A percentile compares a stretch with the other conserved stretches of the same genome.
These are phyloP conservation scores for Sinonovacula constricta DNA, from an alignment of 1,140 invertebrate species.

Conservation along the genomic window DNA sequence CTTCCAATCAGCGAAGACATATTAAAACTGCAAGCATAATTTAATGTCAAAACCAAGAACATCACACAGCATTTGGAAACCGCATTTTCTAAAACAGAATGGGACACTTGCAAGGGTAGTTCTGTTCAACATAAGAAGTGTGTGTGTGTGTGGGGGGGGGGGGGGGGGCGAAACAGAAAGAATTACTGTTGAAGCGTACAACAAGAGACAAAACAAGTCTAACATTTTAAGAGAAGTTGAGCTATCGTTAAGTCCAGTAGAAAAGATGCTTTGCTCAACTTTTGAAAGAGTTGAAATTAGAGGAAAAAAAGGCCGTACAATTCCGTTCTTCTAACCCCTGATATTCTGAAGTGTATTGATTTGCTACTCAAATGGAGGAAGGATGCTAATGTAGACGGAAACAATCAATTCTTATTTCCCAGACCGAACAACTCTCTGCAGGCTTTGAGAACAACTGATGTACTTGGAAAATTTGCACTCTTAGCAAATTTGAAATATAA, in stretches of 20 bases:
- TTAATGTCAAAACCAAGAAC: slow-evolving; percentile 17
- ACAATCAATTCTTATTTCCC: slow-evolving; percentile 3
- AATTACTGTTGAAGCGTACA: neutral
- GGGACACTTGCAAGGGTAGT: slow-evolving; percentile 13
- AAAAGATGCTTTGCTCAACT: slow-evolving; percentile 20
- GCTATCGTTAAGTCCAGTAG: slow-evolving; percentile 2
- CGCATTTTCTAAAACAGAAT: slow-evolving; percentile 19
- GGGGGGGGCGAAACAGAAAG: slow-evolving; percentile 28
- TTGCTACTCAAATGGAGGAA: slow-evolving; percentile 2
- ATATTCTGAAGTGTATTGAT: neutral
- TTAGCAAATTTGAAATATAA: neutral
- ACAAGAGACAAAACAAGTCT: neutral
- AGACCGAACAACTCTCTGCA: neutral
- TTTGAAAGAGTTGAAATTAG: slow-evolving; percentile 14
- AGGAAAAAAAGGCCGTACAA: slow-evolving; percentile 25
- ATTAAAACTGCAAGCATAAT: slow-evolving; percentile 9
- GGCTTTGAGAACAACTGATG: slow-evolving; percentile 2
- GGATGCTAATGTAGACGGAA: neutral
- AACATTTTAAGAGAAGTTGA: slow-evolving; percentile 15
- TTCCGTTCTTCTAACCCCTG: slow-evolving; percentile 8
- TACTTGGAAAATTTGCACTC: neutral
- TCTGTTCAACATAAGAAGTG: slow-evolving; percentile 14
- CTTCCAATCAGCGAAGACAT: slow-evolving; percentile 6
- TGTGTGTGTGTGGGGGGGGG: no score
- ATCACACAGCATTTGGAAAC: neutral